Percentiles rank a stretch among this genome's conserved stretches.
phyloP scores from a whole-genome alignment of 2,888 invertebrate genomes.

The Scaptodrosophila latifasciaeformis region DNA sequence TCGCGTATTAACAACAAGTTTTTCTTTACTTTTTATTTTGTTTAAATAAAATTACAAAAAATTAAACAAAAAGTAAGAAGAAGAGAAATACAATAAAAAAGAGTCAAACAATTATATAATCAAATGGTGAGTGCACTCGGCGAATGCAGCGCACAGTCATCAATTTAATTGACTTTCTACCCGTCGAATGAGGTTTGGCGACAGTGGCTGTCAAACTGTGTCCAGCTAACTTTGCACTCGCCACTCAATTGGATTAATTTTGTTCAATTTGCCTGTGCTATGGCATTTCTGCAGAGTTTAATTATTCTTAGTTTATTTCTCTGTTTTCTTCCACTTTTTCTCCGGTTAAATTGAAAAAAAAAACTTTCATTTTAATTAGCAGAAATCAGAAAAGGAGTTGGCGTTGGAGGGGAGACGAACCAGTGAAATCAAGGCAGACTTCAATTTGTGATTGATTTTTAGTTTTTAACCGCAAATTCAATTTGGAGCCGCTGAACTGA shows the following conservation, averaged over 20 bases:
- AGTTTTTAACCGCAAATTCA: constrained; percentile 53
- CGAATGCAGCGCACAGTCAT: constrained; percentile 17
- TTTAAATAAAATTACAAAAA: not conserved
- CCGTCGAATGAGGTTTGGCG: not conserved
- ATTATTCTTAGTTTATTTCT: constrained; percentile 5
- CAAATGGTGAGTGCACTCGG: constrained; percentile 13
- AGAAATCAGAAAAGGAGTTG: constrained; percentile 15
- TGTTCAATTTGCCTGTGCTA: constrained; percentile 43
- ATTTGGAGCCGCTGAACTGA: constrained; percentile 35
- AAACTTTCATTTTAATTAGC: constrained; percentile 66
- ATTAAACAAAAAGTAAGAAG: constrained; percentile 14
- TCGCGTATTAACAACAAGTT: constrained; percentile 61
- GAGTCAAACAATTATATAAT: constrained; percentile 50
- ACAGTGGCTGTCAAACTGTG: constrained; percentile 27
- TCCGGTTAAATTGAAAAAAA: constrained; percentile 24
- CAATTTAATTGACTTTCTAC: constrained; percentile 8
- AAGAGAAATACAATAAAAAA: constrained; percentile 11
- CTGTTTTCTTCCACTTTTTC: constrained; percentile 43
- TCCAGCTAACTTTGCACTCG: constrained; percentile 17
- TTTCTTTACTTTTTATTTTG: constrained; percentile 32
- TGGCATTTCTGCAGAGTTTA: constrained; percentile 40
- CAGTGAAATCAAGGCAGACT: constrained; percentile 13
- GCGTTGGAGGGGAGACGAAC: not conserved
- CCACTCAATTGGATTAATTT: constrained; percentile 44
- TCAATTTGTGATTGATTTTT: not conserved